phyloP scores from a whole-genome alignment of 2,113 vertebrate genomes.

The Colaptes auratus region DNA sequence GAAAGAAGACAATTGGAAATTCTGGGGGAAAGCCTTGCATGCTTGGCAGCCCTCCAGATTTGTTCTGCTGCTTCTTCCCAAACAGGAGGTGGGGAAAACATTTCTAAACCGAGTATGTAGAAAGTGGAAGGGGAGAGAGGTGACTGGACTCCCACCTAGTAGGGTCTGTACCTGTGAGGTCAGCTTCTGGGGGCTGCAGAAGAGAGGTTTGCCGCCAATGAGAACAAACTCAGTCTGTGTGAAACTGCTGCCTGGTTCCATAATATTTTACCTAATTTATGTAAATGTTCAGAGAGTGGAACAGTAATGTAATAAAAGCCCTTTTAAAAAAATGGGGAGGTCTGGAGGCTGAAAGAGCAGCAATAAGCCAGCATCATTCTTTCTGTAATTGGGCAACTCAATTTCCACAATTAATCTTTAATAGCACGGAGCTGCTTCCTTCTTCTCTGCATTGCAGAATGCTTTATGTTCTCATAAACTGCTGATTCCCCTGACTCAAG shows the following conservation, averaged over 20 bases:
- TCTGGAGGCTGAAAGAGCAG: slow-evolving; percentile 28
- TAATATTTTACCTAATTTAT: slow-evolving; percentile 49
- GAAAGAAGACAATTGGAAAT: not conserved
- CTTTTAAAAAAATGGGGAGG: slow-evolving; percentile 30
- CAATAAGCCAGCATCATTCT: not conserved
- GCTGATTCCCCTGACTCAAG: slow-evolving; percentile 17
- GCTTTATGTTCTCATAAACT: slow-evolving; percentile 34
- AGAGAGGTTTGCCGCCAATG: not conserved
- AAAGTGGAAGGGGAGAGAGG: not conserved
- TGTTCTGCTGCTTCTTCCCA: not conserved
- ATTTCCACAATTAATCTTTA: slow-evolving; percentile 71
- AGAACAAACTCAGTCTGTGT: not conserved
- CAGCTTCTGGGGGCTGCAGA: not conserved
- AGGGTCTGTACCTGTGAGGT: not conserved
- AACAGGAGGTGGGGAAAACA: not conserved
- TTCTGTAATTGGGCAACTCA: slow-evolving; percentile 61
- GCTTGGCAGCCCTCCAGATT: not conserved
- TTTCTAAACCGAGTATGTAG: not conserved
- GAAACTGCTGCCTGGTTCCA: slow-evolving; percentile 5
- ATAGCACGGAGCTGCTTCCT: slow-evolving; percentile 41
- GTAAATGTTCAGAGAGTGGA: slow-evolving; percentile 38
- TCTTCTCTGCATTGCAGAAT: slow-evolving; percentile 15
- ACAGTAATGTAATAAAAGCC: slow-evolving; percentile 52
- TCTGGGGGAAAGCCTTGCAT: not conserved
- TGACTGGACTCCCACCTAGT: not conserved